Base-by-base conservation (phyloP, 2,888 invertebrate genomes). In the Allolobophora icterica region DNA sequence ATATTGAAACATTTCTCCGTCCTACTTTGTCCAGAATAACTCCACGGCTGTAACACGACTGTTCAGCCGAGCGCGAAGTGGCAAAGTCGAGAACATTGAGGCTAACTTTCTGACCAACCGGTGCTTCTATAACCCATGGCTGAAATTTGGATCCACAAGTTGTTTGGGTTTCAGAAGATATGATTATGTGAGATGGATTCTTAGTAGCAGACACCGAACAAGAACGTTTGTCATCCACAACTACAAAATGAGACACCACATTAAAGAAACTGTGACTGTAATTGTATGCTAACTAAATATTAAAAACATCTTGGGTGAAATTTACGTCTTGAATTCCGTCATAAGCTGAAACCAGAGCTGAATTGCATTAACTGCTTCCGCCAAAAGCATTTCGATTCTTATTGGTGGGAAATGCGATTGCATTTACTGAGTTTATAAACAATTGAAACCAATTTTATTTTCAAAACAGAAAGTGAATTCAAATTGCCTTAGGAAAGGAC, bases 81-180 rank as follows among this genome's bases (percentile, higher is more conserved):
- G 13, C 35, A 35, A 87, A 87, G 87, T 87, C 35, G 1, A 87
- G 38, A 19, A 87, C 35, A 87, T 21, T 35, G 35, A 87, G 19
- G 19, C 87, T 35, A 8, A 87, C 38, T 87, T 24, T 35, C 35
- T 87, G 87, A 17, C 87, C 87, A 34, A 34, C 8, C 34, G 87
- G 87, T 34, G 87, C 35, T 35, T 87, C 87, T 87, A 87, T 35
- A 38, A 17, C 35, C 87, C 87, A 87, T 35, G 87, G 87, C 34
- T 87, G 34, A 19, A 6, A 19, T 24, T 87, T 34, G 19, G 87
- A 34, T 87, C 87, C 87, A 87, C 87, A 87, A 38, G 21, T 34
- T 17, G 35, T 87, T 17, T 87, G 35, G 5, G 87, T 4, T 33
- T 83, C 83, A 83, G 83, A 83, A 1, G 83, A 6, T 15, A 83